phyloP scores from a whole-genome alignment of 1,140 invertebrate genomes.

The Atta texana region DNA sequence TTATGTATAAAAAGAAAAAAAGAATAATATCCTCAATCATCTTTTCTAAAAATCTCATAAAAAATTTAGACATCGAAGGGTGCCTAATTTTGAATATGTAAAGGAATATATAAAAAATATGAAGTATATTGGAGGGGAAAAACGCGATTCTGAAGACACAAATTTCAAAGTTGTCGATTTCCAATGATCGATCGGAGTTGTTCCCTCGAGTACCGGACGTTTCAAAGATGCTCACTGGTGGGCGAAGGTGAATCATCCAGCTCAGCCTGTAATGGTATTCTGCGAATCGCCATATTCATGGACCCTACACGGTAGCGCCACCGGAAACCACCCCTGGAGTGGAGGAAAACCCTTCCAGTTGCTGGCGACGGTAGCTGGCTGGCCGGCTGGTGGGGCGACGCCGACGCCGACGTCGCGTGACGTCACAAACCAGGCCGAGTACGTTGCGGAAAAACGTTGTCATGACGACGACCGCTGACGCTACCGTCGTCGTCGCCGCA shows the following conservation, averaged over 20 bases:
- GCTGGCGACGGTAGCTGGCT: slow-evolving; percentile 59
- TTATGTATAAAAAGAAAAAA: neutral
- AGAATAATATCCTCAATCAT: neutral
- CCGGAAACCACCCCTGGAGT: slow-evolving; percentile 37
- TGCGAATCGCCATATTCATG: slow-evolving; percentile 68
- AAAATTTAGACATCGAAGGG: neutral
- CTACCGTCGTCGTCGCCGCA: slow-evolving; percentile 68
- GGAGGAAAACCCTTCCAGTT: slow-evolving; percentile 63
- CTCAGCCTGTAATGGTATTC: slow-evolving; percentile 30
- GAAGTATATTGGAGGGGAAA: neutral
- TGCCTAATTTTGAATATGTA: neutral
- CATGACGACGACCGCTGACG: slow-evolving; percentile 80
- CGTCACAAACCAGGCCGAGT: slow-evolving; percentile 82
- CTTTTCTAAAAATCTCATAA: neutral
- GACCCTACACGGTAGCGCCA: slow-evolving; percentile 62
- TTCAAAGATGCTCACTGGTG: neutral
- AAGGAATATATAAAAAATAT: no score
- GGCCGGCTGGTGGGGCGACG: slow-evolving; percentile 64
- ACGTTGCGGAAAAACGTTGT: slow-evolving; percentile 83
- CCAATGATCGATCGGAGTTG: neutral
- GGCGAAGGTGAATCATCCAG: neutral
- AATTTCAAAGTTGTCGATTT: neutral
- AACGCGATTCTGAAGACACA: no score
- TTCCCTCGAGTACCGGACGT: neutral
- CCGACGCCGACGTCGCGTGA: slow-evolving; percentile 75